phyloP scores from a whole-genome alignment of 2,888 invertebrate genomes.

The Macrosiphum euphorbiae region DNA sequence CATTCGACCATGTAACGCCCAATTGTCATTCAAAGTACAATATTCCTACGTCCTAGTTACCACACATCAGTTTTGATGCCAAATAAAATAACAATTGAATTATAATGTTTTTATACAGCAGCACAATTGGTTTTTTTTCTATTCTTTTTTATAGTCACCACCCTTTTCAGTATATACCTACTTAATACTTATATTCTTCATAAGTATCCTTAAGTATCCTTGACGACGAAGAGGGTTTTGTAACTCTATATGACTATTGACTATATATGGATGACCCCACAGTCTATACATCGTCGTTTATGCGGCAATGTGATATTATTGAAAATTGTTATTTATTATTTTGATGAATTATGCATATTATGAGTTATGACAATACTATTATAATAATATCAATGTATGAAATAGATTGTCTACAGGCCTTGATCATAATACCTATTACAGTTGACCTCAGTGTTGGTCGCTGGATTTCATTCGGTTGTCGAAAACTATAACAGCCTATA shows the following conservation, averaged over 20 bases:
- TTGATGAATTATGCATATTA: conserved; percentile 4
- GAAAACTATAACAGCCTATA: conserved; percentile 29
- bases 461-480: conserved; percentile 56
- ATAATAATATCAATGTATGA: conserved; percentile 21
- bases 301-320: conserved; percentile 23
- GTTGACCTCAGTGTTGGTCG: conserved; percentile 30
- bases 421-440: conserved; percentile 35
- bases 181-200: neutral
- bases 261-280: conserved; percentile 26
- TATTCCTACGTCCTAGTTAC: conserved; percentile 60
- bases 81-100: conserved; percentile 63
- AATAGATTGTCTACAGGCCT: conserved; percentile 23
- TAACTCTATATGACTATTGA: neutral
- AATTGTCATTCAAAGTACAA: conserved; percentile 62
- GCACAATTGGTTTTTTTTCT: conserved; percentile 39
- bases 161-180: conserved; percentile 36
- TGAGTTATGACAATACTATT: conserved; percentile 32
- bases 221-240: conserved; percentile 44
- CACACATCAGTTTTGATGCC: conserved; percentile 56
- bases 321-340: conserved; percentile 20
- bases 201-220: conserved; percentile 27
- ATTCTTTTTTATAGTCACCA: conserved; percentile 30
- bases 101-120: conserved; percentile 41
- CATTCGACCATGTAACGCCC: conserved; percentile 60
- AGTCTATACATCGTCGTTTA: conserved; percentile 9